Evolutionary conservation across 1,140 invertebrate species (phyloP).

Genomic region (Wiebesia pumilae): DNA sequence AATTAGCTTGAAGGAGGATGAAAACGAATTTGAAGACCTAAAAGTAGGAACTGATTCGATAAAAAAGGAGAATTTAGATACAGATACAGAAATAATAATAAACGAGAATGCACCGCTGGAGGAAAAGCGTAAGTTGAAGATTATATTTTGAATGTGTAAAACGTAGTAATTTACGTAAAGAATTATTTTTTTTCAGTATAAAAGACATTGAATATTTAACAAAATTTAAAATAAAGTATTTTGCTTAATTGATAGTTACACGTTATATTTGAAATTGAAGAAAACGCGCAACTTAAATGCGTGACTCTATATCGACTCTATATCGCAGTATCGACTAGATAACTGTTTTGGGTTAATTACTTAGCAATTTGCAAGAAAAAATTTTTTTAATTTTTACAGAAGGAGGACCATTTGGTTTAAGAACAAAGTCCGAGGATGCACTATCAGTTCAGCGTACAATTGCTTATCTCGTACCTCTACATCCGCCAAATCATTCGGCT

Average conservation of each 20-base stretch:
- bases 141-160: background rate
- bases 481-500: constrained; percentile 55
- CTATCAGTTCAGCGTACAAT: constrained; percentile 61
- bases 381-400: background rate
- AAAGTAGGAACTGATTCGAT: background rate
- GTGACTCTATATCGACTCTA: too few species aligned
- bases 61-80: background rate
- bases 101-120: background rate
- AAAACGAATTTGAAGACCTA: background rate
- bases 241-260: background rate
- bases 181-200: too few species aligned
- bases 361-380: too few species aligned
- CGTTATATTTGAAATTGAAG: background rate
- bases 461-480: constrained; percentile 58
- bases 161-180: too few species aligned
- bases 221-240: background rate
- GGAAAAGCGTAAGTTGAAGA: background rate
- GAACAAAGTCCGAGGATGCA: constrained; percentile 58
- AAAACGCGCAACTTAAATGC: background rate
- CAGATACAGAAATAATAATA: background rate
- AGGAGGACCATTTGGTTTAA: constrained; percentile 57
- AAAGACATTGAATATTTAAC: too few species aligned
- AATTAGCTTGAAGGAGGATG: background rate
- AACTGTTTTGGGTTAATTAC: too few species aligned
- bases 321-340: too few species aligned